Evolutionary conservation across 2,113 vertebrate genomes (phyloP).

Genomic region (Oxyura jamaicensis): DNA sequence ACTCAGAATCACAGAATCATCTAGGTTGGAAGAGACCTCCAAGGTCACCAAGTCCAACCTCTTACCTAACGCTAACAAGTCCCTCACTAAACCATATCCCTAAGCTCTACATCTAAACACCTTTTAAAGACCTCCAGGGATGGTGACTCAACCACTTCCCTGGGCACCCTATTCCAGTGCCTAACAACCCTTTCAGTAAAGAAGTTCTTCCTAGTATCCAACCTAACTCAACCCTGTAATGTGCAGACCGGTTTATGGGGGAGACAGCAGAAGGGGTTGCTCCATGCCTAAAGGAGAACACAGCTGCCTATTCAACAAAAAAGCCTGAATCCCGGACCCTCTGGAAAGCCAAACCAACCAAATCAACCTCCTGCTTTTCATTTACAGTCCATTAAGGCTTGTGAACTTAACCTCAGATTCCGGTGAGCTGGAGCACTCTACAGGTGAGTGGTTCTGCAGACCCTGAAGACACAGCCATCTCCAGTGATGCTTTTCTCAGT

Average conservation of each 20-base stretch:
- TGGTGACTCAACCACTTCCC: too few species aligned
- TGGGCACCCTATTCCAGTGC: too few species aligned
- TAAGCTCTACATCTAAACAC: too few species aligned
- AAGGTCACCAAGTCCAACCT: too few species aligned
- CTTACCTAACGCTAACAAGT: too few species aligned
- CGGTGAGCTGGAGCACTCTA: not conserved
- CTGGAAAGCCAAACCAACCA: not conserved
- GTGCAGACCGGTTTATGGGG: not conserved
- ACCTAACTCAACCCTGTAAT: not conserved
- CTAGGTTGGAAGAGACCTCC: too few species aligned
- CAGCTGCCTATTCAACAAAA: not conserved
- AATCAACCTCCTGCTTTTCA: not conserved
- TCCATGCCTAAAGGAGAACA: not conserved
- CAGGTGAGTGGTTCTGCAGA: not conserved
- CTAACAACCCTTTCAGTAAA: too few species aligned
- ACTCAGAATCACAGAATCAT: too few species aligned
- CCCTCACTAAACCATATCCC: too few species aligned
- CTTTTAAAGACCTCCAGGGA: too few species aligned
- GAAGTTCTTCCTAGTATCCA: too few species aligned
- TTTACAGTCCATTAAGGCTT: not conserved
- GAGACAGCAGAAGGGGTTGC: not conserved
- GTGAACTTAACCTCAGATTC: not conserved
- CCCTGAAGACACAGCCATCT: not conserved
- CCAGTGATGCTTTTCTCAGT: not conserved
- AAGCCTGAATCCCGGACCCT: not conserved